phyloP scores from a whole-genome alignment of 2,113 vertebrate species.

The Emberiza fucata region DNA sequence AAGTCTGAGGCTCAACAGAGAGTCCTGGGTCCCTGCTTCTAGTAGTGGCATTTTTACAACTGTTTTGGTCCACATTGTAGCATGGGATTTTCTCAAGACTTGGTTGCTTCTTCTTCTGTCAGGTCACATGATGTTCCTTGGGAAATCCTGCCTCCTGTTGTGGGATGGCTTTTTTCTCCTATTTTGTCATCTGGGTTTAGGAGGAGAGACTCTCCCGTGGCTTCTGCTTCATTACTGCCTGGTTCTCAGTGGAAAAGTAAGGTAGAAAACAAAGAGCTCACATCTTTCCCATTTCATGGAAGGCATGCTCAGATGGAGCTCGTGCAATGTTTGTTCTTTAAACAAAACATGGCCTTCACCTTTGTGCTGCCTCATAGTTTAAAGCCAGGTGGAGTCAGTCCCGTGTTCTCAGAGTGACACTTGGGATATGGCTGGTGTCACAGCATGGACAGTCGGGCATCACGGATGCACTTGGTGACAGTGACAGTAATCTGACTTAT shows the following conservation, averaged over 20 bases:
- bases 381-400: not conserved
- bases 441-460: not conserved
- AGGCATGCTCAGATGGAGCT: not conserved
- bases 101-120: not conserved
- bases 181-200: not conserved
- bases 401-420: not conserved
- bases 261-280: not conserved
- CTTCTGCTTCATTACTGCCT: not conserved
- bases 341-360: rapidly evolving
- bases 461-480: not conserved
- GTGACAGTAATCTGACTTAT: not conserved
- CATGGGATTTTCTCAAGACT: not conserved
- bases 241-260: not conserved
- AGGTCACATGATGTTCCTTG: not conserved
- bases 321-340: not conserved
- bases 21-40: not conserved
- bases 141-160: not conserved
- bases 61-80: not conserved
- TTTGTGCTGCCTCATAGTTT: not conserved
- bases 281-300: not conserved
- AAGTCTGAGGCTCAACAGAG: not conserved
- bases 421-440: not conserved
- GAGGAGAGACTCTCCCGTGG: rapidly evolving
- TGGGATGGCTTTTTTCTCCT: not conserved
- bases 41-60: not conserved